These are phyloP conservation scores for Ichneumon xanthorius DNA, from an alignment of 2,888 invertebrate species.

Conservation along the genomic window DNA sequence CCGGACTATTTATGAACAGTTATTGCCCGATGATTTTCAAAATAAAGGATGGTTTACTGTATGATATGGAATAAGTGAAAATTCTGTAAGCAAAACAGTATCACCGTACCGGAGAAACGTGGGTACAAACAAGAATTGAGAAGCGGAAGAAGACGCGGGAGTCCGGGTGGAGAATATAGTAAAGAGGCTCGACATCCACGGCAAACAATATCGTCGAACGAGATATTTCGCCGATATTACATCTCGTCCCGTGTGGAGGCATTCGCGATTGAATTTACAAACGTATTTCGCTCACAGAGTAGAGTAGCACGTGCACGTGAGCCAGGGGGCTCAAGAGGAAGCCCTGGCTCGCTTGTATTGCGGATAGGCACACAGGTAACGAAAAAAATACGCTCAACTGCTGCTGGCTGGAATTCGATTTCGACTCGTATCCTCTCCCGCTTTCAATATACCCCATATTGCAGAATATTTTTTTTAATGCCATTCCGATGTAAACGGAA, in stretches of 20 bases:
- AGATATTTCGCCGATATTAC: conserved; percentile 75
- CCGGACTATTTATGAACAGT: background rate
- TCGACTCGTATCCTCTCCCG: conserved; percentile 26
- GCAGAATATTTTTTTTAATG: too few relatives aligned
- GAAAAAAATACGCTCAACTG: conserved; percentile 33
- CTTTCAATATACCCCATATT: conserved; percentile 25
- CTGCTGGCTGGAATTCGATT: conserved; percentile 63
- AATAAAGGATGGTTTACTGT: background rate
- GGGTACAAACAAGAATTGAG: conserved; percentile 58
- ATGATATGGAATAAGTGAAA: background rate
- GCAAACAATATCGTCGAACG: conserved; percentile 74
- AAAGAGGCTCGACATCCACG: conserved; percentile 61
- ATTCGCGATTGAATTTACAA: conserved; percentile 79
- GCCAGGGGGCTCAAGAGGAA: conserved; percentile 43
- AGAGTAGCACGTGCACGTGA: conserved; percentile 64
- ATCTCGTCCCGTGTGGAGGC: conserved; percentile 66
- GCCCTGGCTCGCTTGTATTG: conserved; percentile 12
- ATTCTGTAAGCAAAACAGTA: background rate
- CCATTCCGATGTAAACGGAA: too few relatives aligned
- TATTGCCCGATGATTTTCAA: background rate
- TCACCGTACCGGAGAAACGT: conserved; percentile 49
- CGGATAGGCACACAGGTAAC: conserved; percentile 35
- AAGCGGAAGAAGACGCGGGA: conserved; percentile 66
- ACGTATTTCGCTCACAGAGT: conserved; percentile 70
- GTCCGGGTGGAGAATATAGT: conserved; percentile 60